Conservation (phyloP, 1,140 invertebrate genomes). For the Rhopalosiphum maidis region DNA sequence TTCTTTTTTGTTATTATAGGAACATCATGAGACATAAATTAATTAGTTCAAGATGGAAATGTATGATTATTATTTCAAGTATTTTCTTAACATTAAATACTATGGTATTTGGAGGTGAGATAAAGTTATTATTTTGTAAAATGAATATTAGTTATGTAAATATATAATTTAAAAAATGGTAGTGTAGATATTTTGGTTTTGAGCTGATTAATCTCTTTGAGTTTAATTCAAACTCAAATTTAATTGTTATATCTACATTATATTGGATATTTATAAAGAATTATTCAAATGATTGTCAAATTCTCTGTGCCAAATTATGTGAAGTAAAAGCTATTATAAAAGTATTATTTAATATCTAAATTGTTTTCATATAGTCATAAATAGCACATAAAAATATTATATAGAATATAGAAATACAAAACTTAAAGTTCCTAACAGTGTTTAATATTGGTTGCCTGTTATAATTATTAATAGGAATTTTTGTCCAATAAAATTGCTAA, state of each 20-base stretch:
- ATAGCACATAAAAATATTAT: too few species aligned
- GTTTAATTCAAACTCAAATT: too few species aligned
- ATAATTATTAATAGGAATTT: too few species aligned
- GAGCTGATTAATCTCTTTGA: neutral
- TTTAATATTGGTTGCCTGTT: too few species aligned
- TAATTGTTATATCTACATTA: neutral
- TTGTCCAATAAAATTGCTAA: too few species aligned
- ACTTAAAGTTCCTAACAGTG: too few species aligned
- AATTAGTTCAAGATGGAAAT: constrained; percentile 21
- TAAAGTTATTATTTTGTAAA: neutral
- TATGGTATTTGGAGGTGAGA: constrained; percentile 28
- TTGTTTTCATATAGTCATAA: too few species aligned
- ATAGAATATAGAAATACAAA: too few species aligned
- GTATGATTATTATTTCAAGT: constrained; percentile 1
- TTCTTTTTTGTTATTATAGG: neutral
- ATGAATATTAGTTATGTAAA: neutral
- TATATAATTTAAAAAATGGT: neutral
- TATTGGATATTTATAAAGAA: neutral
- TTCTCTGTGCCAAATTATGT: neutral
- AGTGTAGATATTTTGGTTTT: neutral
- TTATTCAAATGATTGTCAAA: neutral
- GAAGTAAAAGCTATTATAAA: neutral
- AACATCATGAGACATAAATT: constrained; percentile 29
- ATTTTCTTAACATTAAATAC: constrained; percentile 16
- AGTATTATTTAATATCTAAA: too few species aligned